These are phyloP conservation scores for Lepus oiostolus DNA, from an alignment of 2,797 vertebrate species.

Conservation along the genomic window DNA sequence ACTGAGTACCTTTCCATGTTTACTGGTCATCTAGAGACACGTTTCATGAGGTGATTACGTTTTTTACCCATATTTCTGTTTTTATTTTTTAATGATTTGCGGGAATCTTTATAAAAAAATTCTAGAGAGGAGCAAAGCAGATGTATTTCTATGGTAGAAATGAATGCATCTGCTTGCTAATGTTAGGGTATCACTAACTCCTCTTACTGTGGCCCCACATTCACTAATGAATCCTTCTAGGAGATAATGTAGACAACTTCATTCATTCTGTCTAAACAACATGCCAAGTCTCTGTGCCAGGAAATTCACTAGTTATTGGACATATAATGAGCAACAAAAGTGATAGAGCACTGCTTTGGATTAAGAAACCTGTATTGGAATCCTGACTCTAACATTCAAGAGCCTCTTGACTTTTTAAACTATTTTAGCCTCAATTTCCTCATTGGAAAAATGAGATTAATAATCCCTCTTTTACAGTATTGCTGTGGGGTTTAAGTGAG, in stretches of 20 bases:
- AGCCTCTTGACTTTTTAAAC: neutral
- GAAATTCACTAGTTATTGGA: neutral
- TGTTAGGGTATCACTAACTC: slow-evolving; percentile 3
- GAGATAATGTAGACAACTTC: neutral
- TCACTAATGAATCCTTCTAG: neutral
- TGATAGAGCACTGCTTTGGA: neutral
- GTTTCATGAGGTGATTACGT: neutral
- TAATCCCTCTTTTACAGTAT: neutral
- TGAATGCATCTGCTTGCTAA: neutral
- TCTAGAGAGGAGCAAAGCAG: slow-evolving; percentile 21
- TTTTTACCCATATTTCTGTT: neutral
- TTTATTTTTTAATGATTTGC: neutral
- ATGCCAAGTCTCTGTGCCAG: neutral
- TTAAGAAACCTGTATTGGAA: neutral
- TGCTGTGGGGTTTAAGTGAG: slow-evolving; percentile 32
- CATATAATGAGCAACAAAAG: neutral
- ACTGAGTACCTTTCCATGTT: neutral
- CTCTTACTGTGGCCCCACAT: neutral
- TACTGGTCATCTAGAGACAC: neutral
- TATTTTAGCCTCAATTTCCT: slow-evolving; percentile 23
- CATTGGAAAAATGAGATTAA: slow-evolving; percentile 4
- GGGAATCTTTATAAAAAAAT: neutral
- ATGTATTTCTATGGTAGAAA: neutral
- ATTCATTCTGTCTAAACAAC: slow-evolving; percentile 16
- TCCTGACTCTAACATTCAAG: neutral